Percentiles rank a stretch among this genome's conserved stretches.
Conservation (phyloP, 2,888 invertebrate species). For the Parasteatoda lunata region DNA sequence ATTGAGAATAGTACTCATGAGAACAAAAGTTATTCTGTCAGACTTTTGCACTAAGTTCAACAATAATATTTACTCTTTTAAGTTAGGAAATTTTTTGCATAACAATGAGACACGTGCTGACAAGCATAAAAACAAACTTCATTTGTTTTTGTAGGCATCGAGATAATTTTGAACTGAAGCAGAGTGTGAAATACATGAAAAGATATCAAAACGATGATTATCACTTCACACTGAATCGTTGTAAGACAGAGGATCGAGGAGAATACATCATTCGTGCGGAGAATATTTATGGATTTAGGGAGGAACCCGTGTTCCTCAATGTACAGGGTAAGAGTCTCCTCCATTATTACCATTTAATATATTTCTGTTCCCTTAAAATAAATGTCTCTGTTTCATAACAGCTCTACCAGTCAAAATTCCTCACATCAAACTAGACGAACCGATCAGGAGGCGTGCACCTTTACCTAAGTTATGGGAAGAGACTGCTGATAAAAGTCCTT, state of each 20-base stretch:
- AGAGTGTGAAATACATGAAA: conserved; percentile 99
- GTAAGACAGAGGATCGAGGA: conserved; percentile 94
- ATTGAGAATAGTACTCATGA: no score
- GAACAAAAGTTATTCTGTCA: no score
- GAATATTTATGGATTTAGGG: conserved; percentile 95
- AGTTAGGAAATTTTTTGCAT: no score
- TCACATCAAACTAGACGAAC: conserved; percentile 77
- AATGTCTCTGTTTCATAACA: conserved; percentile 73
- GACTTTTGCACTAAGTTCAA: no score
- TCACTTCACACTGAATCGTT: conserved; percentile 97
- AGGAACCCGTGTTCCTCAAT: conserved; percentile 96
- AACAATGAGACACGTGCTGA: no score
- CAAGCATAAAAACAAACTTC: no score
- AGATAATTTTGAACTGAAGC: conserved; percentile 92
- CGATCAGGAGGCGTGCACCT: conserved; percentile 63
- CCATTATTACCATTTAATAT: neutral
- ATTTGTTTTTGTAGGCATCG: conserved; percentile 80
- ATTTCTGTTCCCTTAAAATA: neutral
- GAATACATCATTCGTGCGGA: conserved; percentile 97
- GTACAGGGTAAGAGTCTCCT: conserved; percentile 89
- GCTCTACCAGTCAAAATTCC: conserved; percentile 84
- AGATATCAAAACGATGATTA: conserved; percentile 96
- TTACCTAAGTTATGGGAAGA: conserved; percentile 83
- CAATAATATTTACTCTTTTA: no score
- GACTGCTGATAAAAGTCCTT: conserved; percentile 92